Conservation (phyloP, 2,113 vertebrate species). For the Lophotis ruficrista region DNA sequence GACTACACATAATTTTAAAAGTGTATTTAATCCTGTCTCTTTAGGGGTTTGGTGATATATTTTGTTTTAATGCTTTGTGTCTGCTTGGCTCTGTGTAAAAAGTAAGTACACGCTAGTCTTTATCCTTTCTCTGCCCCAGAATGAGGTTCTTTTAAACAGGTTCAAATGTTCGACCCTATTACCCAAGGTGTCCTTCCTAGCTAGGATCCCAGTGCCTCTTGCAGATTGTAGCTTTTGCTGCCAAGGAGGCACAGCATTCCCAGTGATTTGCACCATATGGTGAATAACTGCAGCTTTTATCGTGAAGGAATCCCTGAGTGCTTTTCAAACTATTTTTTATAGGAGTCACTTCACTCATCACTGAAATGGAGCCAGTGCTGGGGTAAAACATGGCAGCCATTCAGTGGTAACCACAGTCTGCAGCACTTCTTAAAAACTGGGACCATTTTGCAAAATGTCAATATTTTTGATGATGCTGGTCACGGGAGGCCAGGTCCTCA, state of each 20-base stretch:
- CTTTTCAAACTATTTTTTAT: constrained; percentile 32
- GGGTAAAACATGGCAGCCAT: neutral
- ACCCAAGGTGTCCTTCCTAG: neutral
- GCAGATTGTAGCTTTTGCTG: neutral
- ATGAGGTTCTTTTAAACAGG: neutral
- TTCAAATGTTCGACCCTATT: neutral
- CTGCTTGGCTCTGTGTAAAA: neutral
- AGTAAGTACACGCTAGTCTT: neutral
- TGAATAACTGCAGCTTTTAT: constrained; percentile 34
- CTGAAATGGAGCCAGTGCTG: neutral
- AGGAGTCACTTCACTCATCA: neutral
- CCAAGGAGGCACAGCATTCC: neutral
- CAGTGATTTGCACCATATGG: neutral
- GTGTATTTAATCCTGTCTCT: neutral
- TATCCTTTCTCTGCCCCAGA: neutral
- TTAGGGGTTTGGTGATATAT: neutral
- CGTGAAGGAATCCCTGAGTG: neutral
- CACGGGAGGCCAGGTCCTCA: neutral
- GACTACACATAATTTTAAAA: neutral
- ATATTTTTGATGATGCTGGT: neutral
- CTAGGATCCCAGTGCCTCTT: neutral
- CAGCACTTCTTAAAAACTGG: neutral
- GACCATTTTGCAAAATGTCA: neutral
- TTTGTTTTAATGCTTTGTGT: neutral
- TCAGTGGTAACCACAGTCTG: neutral